Evolutionary conservation across 2,113 vertebrate species (phyloP).

Genomic region (Ranitomeya variabilis): DNA sequence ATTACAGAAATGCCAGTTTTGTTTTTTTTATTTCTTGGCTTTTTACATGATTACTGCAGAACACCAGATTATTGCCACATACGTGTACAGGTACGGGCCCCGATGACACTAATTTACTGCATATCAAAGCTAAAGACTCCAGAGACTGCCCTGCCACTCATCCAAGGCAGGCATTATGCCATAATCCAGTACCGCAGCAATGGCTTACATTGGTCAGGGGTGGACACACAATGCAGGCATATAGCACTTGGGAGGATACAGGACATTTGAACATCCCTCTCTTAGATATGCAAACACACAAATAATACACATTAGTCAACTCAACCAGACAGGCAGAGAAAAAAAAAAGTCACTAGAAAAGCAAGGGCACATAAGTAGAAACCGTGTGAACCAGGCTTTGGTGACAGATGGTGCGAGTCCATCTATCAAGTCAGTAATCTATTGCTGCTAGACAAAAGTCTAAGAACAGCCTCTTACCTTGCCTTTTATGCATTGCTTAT

Average conservation of each 20-base stretch:
- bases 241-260: neutral
- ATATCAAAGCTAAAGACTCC: neutral
- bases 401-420: too few relatives aligned
- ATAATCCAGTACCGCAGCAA: neutral
- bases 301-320: too few relatives aligned
- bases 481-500: too few relatives aligned
- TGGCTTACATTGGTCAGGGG: neutral
- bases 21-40: neutral
- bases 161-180: neutral
- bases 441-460: too few relatives aligned
- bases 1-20: neutral
- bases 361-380: too few relatives aligned
- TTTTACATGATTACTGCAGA: neutral
- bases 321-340: too few relatives aligned
- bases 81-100: neutral
- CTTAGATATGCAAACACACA: too few relatives aligned
- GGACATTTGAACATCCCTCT: too few relatives aligned
- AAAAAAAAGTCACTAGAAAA: too few relatives aligned
- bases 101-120: neutral
- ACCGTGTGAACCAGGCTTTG: too few relatives aligned
- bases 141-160: neutral
- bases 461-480: too few relatives aligned
- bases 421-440: too few relatives aligned
- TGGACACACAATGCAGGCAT: neutral
- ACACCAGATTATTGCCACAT: neutral